Percentiles rank a stretch among this genome's conserved stretches.
Conservation (phyloP, 2,888 invertebrate genomes). For the Andrena bucephala region DNA sequence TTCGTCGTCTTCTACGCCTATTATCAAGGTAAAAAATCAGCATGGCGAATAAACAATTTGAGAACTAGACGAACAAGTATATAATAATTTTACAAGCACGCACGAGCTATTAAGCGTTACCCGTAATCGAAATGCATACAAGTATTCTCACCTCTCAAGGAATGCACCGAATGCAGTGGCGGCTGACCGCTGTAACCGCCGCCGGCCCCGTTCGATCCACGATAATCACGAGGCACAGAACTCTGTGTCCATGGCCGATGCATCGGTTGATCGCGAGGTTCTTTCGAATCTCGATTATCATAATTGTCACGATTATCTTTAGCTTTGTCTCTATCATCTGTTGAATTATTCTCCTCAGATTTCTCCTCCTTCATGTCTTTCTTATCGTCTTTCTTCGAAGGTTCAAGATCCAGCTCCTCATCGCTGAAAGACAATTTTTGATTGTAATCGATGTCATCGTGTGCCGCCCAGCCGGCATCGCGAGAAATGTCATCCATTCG, state of each 20-base stretch:
- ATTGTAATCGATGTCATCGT: slow-evolving; percentile 97
- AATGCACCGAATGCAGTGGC: slow-evolving; percentile 84
- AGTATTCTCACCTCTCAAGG: slow-evolving; percentile 76
- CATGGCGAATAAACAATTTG: background rate
- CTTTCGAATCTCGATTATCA: slow-evolving; percentile 64
- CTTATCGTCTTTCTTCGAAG: slow-evolving; percentile 76
- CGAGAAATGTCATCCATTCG: slow-evolving; percentile 96
- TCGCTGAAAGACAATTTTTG: slow-evolving; percentile 98
- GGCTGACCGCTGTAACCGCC: slow-evolving; percentile 72
- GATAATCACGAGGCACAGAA: slow-evolving; percentile 76
- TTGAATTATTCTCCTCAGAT: slow-evolving; percentile 57
- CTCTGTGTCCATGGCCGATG: slow-evolving; percentile 78
- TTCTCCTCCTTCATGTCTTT: slow-evolving; percentile 80
- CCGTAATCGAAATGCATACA: background rate
- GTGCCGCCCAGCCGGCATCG: slow-evolving; percentile 96
- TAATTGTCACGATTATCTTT: slow-evolving; percentile 72
- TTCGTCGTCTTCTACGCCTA: slow-evolving; percentile 87
- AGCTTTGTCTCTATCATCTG: slow-evolving; percentile 77
- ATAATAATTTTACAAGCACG: background rate
- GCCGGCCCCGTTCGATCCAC: slow-evolving; percentile 80
- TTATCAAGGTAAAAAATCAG: background rate
- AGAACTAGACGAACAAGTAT: background rate
- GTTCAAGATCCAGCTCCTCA: slow-evolving; percentile 89
- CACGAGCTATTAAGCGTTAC: background rate
- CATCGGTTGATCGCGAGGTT: slow-evolving; percentile 60